Evolutionary conservation across 2,797 vertebrate species (phyloP).

Genomic region (Chrosomus eos): DNA sequence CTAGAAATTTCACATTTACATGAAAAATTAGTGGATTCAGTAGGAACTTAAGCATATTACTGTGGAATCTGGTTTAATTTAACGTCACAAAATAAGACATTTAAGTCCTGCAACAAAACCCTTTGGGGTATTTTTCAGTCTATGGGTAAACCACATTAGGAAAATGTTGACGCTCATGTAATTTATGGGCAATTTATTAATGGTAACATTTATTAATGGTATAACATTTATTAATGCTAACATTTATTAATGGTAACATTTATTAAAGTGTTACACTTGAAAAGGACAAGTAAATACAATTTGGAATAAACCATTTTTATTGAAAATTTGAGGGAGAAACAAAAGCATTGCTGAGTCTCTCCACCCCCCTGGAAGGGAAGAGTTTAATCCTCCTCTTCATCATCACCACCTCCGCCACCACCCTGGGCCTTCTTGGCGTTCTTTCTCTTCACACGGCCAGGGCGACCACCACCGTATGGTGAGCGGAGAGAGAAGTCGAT

Average conservation of each 20-base stretch:
- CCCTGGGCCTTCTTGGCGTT: constrained; percentile 95
- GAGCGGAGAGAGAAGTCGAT: constrained; percentile 95
- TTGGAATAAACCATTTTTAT: constrained; percentile 70
- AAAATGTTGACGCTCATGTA: too few relatives aligned
- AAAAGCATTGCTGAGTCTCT: constrained; percentile 38
- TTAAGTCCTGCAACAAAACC: not conserved
- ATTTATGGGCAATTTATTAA: not conserved
- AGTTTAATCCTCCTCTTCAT: constrained; percentile 91
- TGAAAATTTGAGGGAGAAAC: constrained; percentile 64
- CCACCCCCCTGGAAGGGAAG: not conserved
- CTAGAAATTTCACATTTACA: not conserved
- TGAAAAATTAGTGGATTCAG: not conserved
- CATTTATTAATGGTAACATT: too few relatives aligned
- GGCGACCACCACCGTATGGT: constrained; percentile 90
- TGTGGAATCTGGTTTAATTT: too few relatives aligned
- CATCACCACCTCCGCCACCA: constrained; percentile 86
- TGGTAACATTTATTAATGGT: too few relatives aligned
- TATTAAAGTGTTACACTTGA: not conserved
- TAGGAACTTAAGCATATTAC: not conserved
- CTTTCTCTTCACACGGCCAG: constrained; percentile 93
- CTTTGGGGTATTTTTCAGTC: too few relatives aligned
- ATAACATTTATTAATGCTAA: too few relatives aligned
- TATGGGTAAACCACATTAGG: not conserved
- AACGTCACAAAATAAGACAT: not conserved
- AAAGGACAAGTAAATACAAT: not conserved